Conservation (phyloP, 2,113 vertebrate genomes). For the Morphnarchus princeps region DNA sequence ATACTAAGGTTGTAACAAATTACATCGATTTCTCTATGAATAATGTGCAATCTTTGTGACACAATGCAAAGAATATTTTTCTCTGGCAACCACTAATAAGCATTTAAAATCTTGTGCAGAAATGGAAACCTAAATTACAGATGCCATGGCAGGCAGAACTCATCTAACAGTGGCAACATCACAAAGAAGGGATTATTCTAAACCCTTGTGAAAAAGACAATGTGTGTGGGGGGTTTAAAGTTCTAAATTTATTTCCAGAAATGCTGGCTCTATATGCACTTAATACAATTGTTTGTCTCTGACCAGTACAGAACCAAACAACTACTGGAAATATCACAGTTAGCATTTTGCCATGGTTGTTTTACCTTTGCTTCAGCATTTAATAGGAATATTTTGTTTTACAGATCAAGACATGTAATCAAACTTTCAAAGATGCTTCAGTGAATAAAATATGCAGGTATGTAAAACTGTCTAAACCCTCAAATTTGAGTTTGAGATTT, state of each 20-base stretch:
- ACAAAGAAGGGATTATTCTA: constrained; percentile 35
- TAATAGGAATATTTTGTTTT: not conserved
- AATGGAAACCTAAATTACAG: constrained; percentile 67
- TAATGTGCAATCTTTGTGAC: constrained; percentile 44
- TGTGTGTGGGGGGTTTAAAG: not conserved
- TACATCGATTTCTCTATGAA: constrained; percentile 33
- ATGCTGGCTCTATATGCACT: not conserved
- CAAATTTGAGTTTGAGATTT: not conserved
- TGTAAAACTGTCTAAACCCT: not conserved
- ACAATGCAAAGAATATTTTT: constrained; percentile 55
- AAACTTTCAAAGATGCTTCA: not conserved
- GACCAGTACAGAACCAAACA: not conserved
- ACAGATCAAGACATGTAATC: not conserved
- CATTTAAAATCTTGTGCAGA: constrained; percentile 60
- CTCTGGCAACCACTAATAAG: constrained; percentile 52
- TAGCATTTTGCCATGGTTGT: not conserved
- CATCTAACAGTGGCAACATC: constrained; percentile 21
- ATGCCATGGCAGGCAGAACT: constrained; percentile 54
- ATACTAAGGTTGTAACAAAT: constrained; percentile 23
- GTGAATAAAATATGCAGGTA: not conserved
- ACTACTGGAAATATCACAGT: not conserved
- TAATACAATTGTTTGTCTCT: not conserved
- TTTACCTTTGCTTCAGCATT: not conserved
- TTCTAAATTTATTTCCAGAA: not conserved
- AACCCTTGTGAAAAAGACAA: not conserved